Base-by-base conservation (phyloP, 1,140 invertebrate genomes). In the Proctacanthus coquilletti region DNA sequence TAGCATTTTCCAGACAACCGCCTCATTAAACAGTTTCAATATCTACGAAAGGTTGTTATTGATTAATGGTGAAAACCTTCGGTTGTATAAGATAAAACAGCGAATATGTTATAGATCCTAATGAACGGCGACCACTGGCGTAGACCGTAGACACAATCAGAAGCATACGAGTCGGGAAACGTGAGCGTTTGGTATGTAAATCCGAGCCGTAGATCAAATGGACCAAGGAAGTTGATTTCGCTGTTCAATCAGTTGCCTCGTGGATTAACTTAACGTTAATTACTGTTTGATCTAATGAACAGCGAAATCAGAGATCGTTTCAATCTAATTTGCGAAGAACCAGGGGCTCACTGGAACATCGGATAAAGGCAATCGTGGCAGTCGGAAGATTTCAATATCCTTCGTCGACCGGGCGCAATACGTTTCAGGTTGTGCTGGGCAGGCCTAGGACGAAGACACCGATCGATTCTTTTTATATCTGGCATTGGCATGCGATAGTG, bases 361-460 rank as follows among this genome's bases (percentile, higher is more conserved):
- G 23, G 23, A 27, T 27, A n/a, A n/a, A n/a, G n/a, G n/a, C n/a
- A n/a, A n/a, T n/a, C n/a, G n/a, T n/a, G n/a, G n/a, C n/a, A n/a
- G n/a, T n/a, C n/a, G n/a, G n/a, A n/a, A n/a, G n/a, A 27, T 27
- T 27, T 27, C 23, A 27, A 27, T 27, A 27, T 27, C 23, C 23
- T 27, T 27, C 23, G n/a, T n/a, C n/a, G n/a, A n/a, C n/a, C n/a
- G n/a, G n/a, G n/a, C n/a, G n/a, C n/a, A n/a, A n/a, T n/a, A n/a
- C n/a, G n/a, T n/a, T n/a, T n/a, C n/a, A n/a, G n/a, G n/a, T n/a
- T n/a, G n/a, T n/a, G n/a, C n/a, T n/a, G n/a, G n/a, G n/a, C n/a
- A n/a, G n/a, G n/a, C n/a, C n/a, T n/a, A n/a, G n/a, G n/a, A n/a
- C n/a, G n/a, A n/a, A n/a, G n/a, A n/a, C n/a, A n/a, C n/a, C n/a